Evolutionary conservation across 2,888 invertebrate genomes (phyloP).

Genomic region (Venustoraphidia nigricollis): DNA sequence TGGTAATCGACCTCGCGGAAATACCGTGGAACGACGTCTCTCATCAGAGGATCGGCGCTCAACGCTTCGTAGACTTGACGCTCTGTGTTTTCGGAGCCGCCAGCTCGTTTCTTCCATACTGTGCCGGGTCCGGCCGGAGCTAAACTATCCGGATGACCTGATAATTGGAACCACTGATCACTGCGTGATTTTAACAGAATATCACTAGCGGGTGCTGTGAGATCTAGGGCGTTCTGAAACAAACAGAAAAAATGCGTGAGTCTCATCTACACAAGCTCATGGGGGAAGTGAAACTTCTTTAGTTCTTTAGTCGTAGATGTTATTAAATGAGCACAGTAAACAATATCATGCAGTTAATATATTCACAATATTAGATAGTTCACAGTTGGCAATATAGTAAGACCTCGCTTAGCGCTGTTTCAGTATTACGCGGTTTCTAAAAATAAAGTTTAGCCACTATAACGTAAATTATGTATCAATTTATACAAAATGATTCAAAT

Average conservation of each 20-base stretch:
- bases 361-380: no score
- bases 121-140: slow-evolving; percentile 87
- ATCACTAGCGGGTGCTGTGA: slow-evolving; percentile 82
- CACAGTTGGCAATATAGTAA: no score
- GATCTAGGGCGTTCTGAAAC: slow-evolving; percentile 77
- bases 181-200: slow-evolving; percentile 58
- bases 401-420: no score
- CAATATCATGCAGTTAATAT: no score
- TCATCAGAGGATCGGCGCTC: slow-evolving; percentile 54
- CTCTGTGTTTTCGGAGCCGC: slow-evolving; percentile 55
- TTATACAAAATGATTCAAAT: no score
- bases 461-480: no score
- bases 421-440: no score
- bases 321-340: no score
- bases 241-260: slow-evolving; percentile 21
- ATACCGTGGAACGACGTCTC: slow-evolving; percentile 66
- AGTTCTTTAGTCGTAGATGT: no score
- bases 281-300: no score
- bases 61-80: slow-evolving; percentile 65
- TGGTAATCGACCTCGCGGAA: slow-evolving; percentile 68
- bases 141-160: slow-evolving; percentile 85
- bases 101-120: slow-evolving; percentile 78
- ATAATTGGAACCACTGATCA: slow-evolving; percentile 73
- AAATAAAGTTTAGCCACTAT: no score
- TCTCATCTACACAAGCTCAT: no score